Evolutionary conservation across 2,888 invertebrate genomes (phyloP).

Genomic region (Drosophila engyochracea): DNA sequence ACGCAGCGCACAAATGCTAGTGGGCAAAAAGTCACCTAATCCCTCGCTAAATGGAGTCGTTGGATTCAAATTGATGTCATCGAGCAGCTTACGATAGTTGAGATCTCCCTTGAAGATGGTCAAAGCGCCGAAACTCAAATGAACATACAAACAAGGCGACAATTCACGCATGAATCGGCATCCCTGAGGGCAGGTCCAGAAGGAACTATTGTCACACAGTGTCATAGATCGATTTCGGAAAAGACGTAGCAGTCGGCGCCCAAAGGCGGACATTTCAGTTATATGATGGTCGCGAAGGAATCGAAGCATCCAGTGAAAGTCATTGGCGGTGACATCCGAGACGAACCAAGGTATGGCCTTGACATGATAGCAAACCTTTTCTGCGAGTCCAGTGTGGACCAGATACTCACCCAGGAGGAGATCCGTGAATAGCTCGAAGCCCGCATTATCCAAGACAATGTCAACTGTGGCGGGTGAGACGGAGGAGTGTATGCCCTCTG

Average conservation of each 20-base stretch:
- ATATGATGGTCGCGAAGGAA: conserved; percentile 83
- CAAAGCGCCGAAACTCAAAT: conserved; percentile 89
- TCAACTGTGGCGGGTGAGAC: conserved; percentile 87
- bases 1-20: conserved; percentile 92
- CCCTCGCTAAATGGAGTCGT: conserved; percentile 87
- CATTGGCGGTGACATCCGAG: conserved; percentile 92
- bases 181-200: conserved; percentile 94
- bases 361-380: conserved; percentile 91
- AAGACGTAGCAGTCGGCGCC: conserved; percentile 87
- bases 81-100: conserved; percentile 97
- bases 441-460: conserved; percentile 96
- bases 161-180: conserved; percentile 91
- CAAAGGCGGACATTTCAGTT: conserved; percentile 83
- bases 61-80: conserved; percentile 93
- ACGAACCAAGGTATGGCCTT: conserved; percentile 98
- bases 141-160: conserved; percentile 89
- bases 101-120: conserved; percentile 97
- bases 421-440: conserved; percentile 96
- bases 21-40: conserved; percentile 89
- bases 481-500: conserved; percentile 4
- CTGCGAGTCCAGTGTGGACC: conserved; percentile 87
- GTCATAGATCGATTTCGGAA: conserved; percentile 85
- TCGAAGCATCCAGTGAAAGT: conserved; percentile 90
- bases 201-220: conserved; percentile 87
- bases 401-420: conserved; percentile 94